A percentile compares a stretch with the other conserved stretches of the same genome.
phyloP scores from a whole-genome alignment of 2,888 invertebrate species.

The Margaritifera margaritifera region DNA sequence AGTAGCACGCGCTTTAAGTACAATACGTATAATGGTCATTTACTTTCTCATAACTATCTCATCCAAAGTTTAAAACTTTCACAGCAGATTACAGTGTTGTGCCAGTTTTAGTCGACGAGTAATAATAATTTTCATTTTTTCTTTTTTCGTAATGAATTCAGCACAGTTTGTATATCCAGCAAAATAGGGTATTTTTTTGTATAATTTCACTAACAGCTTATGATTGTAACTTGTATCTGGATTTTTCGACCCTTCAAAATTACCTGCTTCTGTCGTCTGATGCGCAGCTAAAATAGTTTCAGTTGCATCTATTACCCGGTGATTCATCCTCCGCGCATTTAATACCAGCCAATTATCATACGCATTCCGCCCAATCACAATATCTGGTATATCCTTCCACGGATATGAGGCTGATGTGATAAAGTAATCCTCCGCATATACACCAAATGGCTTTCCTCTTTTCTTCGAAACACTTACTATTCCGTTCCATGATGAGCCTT shows the following conservation, averaged over 20 bases:
- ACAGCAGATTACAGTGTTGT: too few species aligned
- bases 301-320: slow-evolving; percentile 53
- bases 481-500: slow-evolving; percentile 35
- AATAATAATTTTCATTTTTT: slow-evolving; percentile 4
- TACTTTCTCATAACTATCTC: too few species aligned
- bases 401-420: slow-evolving; percentile 53
- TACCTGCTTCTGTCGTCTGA: slow-evolving; percentile 58
- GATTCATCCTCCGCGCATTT: slow-evolving; percentile 42
- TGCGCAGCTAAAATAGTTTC: slow-evolving; percentile 57
- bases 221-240: slow-evolving; percentile 50
- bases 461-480: slow-evolving; percentile 34
- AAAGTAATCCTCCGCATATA: slow-evolving; percentile 60
- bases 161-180: slow-evolving; percentile 53
- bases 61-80: too few species aligned
- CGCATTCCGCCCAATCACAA: slow-evolving; percentile 61
- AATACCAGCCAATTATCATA: slow-evolving; percentile 65
- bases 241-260: slow-evolving; percentile 51
- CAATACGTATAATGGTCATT: too few species aligned
- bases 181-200: slow-evolving; percentile 44
- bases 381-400: slow-evolving; percentile 59
- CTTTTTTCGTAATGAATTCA: slow-evolving; percentile 25
- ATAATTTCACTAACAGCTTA: slow-evolving; percentile 42
- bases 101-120: too few species aligned
- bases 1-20: too few species aligned
- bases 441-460: slow-evolving; percentile 50